These are phyloP conservation scores for Hepsetus odoe DNA, from an alignment of 2,113 vertebrate genomes.

Conservation along the genomic window DNA sequence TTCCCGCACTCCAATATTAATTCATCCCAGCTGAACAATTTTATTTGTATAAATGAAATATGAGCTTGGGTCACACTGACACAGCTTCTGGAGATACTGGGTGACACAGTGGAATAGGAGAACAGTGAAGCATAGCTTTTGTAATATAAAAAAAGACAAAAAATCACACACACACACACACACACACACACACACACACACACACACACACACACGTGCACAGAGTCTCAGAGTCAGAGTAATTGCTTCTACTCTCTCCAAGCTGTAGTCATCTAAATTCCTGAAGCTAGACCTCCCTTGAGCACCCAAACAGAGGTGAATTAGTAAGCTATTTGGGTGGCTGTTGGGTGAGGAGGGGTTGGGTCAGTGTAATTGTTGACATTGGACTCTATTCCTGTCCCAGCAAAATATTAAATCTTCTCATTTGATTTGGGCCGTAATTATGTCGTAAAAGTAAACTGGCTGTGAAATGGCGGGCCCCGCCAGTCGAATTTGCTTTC, in stretches of 20 bases:
- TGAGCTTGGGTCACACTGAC: slow-evolving; percentile 48
- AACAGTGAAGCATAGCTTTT: slow-evolving; percentile 56
- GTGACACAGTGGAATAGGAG: slow-evolving; percentile 52
- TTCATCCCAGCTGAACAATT: slow-evolving; percentile 38
- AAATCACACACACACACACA: too few relatives aligned
- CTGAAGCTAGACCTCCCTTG: slow-evolving; percentile 72
- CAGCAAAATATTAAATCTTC: slow-evolving; percentile 77
- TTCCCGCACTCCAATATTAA: slow-evolving; percentile 29
- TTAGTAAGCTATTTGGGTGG: slow-evolving; percentile 56
- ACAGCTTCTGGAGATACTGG: slow-evolving; percentile 49
- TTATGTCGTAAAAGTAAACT: slow-evolving; percentile 80
- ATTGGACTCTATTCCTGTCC: slow-evolving; percentile 71
- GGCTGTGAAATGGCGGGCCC: slow-evolving; percentile 75
- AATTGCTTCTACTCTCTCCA: slow-evolving; percentile 46
- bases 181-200: too few relatives aligned
- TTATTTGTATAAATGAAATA: slow-evolving; percentile 47
- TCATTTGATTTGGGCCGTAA: slow-evolving; percentile 80
- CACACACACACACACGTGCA: too few relatives aligned
- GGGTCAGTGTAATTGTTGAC: slow-evolving; percentile 75
- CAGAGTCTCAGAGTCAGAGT: too few relatives aligned
- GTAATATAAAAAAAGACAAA: slow-evolving; percentile 34
- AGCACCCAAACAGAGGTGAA: slow-evolving; percentile 67
- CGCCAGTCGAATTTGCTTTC: slow-evolving; percentile 77
- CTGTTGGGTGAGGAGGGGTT: slow-evolving; percentile 66
- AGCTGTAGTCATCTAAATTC: slow-evolving; percentile 40